A percentile compares a stretch with the other conserved stretches of the same genome.
Evolutionary conservation across 2,888 invertebrate species (phyloP).

Genomic region (Galerucella pusilla): DNA sequence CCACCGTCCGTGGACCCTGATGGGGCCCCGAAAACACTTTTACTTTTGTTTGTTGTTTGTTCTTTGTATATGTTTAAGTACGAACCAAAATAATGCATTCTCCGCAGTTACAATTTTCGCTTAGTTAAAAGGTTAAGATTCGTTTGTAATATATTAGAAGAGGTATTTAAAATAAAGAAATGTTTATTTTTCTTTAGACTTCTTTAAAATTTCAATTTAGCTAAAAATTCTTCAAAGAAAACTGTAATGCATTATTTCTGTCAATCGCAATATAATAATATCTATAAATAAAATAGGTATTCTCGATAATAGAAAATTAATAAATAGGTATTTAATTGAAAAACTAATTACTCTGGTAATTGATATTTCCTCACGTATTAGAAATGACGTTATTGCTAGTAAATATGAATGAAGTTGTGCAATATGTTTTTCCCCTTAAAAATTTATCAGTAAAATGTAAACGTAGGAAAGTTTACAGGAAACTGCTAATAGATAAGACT

Average conservation of each 20-base stretch:
- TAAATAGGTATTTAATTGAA: too few relatives aligned
- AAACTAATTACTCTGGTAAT: background rate
- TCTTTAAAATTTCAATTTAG: too few relatives aligned
- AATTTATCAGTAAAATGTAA: background rate
- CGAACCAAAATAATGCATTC: constrained; percentile 20
- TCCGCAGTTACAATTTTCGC: constrained; percentile 14
- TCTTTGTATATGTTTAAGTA: constrained; percentile 33
- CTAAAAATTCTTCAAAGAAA: too few relatives aligned
- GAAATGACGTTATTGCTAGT: background rate
- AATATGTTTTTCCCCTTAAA: background rate
- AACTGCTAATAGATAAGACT: background rate
- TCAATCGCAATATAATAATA: too few relatives aligned
- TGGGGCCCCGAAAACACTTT: constrained; percentile 43
- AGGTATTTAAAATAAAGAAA: too few relatives aligned
- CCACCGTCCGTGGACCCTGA: constrained; percentile 35
- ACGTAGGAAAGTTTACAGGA: background rate
- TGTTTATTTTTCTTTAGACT: too few relatives aligned
- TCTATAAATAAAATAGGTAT: too few relatives aligned
- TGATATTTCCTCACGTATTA: background rate
- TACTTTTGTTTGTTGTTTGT: constrained; percentile 38
- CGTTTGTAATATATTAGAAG: background rate
- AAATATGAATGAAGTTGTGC: background rate
- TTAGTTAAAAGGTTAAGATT: background rate
- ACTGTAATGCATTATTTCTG: too few relatives aligned
- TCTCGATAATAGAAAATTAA: too few relatives aligned